phyloP scores from a whole-genome alignment of 2,113 vertebrate species.

The Labeo rohita region DNA sequence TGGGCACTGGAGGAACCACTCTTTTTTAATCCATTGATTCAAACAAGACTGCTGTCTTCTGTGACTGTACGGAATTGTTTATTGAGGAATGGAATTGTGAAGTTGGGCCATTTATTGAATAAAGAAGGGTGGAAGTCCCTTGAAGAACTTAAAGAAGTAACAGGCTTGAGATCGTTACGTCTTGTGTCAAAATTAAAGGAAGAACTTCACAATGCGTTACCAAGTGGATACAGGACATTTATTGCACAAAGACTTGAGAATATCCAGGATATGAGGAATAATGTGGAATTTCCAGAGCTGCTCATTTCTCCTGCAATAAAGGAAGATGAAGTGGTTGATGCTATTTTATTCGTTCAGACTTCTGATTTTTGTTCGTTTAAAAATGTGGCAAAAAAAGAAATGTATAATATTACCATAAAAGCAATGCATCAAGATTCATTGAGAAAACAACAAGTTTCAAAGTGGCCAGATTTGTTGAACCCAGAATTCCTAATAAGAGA shows the following conservation, averaged over 20 bases:
- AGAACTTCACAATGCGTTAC: not conserved
- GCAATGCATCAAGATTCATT: too few relatives aligned
- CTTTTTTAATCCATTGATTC: not conserved
- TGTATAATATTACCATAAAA: too few relatives aligned
- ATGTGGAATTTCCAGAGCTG: not conserved
- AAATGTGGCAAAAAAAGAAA: too few relatives aligned
- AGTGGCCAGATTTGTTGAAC: too few relatives aligned
- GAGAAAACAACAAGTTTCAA: too few relatives aligned
- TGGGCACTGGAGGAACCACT: too few relatives aligned
- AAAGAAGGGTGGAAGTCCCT: not conserved
- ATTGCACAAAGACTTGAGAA: not conserved
- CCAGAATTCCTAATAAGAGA: too few relatives aligned
- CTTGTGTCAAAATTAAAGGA: not conserved
- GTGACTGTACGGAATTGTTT: not conserved
- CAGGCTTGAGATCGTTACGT: not conserved
- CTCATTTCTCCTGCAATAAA: not conserved
- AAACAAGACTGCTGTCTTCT: too few relatives aligned
- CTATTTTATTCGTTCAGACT: not conserved
- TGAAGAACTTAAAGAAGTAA: not conserved
- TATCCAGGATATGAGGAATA: not conserved
- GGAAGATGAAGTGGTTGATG: not conserved
- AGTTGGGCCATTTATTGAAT: not conserved
- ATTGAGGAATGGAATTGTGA: not conserved
- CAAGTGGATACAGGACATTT: not conserved
- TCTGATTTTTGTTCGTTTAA: not conserved